A percentile compares a stretch with the other conserved stretches of the same genome.
phyloP scores from a whole-genome alignment of 2,113 vertebrate genomes.

The Bungarus multicinctus region DNA sequence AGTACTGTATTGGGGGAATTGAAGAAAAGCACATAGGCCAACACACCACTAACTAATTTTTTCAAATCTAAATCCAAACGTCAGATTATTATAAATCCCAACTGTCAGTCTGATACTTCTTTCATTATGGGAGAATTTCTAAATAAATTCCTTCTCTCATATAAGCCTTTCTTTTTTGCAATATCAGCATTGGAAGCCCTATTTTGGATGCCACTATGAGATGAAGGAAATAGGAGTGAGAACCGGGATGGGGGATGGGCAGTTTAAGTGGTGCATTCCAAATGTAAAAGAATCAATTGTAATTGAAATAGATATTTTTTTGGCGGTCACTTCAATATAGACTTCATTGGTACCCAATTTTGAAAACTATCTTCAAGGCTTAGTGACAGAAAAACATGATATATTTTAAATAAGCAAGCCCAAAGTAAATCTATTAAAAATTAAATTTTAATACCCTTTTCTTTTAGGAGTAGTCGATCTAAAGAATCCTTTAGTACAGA shows the following conservation, averaged over 20 bases:
- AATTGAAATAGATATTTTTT: background rate
- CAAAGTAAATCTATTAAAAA: background rate
- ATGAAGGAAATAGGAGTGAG: background rate
- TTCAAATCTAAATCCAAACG: background rate
- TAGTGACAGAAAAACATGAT: background rate
- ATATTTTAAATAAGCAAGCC: background rate
- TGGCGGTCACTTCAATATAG: background rate
- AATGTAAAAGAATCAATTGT: background rate
- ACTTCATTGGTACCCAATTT: background rate
- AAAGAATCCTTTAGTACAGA: constrained; percentile 88
- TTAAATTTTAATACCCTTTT: constrained; percentile 76
- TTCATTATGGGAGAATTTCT: background rate
- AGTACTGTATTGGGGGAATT: background rate
- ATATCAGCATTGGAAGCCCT: background rate
- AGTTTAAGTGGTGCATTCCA: background rate
- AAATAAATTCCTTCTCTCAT: background rate
- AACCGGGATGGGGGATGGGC: fast-evolving
- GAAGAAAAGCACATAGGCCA: background rate
- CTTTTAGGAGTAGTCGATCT: constrained; percentile 86
- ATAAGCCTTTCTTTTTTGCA: background rate
- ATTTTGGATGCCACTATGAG: background rate
- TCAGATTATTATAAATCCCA: background rate
- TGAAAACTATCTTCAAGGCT: background rate
- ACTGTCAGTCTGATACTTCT: background rate
- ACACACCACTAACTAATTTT: background rate